phyloP scores from a whole-genome alignment of 2,113 vertebrate genomes.

The Martes martes region DNA sequence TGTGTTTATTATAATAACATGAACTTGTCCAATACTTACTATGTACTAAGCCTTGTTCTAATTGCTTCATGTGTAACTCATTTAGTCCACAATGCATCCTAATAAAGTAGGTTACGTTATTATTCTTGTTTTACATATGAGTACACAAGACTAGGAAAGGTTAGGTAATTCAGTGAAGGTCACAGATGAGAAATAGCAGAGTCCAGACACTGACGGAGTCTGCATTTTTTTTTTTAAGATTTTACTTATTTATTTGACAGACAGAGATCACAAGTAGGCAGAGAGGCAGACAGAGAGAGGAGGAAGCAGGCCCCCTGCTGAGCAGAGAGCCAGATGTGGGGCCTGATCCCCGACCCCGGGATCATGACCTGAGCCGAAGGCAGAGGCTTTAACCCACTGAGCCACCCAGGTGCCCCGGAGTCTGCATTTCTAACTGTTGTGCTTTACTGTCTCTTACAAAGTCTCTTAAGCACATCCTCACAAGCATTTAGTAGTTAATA shows the following conservation, averaged over 20 bases:
- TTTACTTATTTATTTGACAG: too few species aligned
- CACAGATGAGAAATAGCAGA: not conserved
- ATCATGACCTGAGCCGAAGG: too few species aligned
- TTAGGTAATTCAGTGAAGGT: not conserved
- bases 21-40: not conserved
- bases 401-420: not conserved
- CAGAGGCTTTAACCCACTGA: too few species aligned
- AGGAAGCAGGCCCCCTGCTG: too few species aligned
- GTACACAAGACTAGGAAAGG: not conserved
- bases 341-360: too few species aligned
- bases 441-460: not conserved
- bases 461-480: not conserved
- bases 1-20: not conserved
- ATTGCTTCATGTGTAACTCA: slow-evolving; percentile 15
- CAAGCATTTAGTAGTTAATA: not conserved
- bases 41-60: not conserved
- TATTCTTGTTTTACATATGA: not conserved
- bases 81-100: not conserved
- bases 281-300: too few species aligned
- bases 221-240: not conserved
- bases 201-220: not conserved
- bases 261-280: too few species aligned
- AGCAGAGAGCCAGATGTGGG: too few species aligned
- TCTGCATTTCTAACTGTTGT: not conserved
- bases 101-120: not conserved